Base-by-base conservation (phyloP, 2,797 vertebrate genomes). In the Merluccius polli region DNA sequence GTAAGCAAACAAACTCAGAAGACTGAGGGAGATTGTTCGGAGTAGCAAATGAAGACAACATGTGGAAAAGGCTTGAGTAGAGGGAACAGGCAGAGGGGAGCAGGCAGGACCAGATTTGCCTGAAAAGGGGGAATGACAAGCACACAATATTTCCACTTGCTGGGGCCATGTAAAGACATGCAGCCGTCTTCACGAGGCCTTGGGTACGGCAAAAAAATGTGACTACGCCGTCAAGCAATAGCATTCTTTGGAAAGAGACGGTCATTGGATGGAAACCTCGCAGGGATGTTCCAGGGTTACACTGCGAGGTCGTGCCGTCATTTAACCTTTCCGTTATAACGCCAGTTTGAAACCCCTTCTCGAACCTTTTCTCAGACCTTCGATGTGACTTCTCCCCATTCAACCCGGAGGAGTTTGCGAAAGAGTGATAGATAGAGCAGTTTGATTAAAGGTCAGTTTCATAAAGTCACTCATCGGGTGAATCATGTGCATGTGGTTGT, bases 401-500 rank as follows among this genome's bases (percentile, higher is more conserved):
- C 52, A 59, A n/a, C 59, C 24, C n/a, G 9, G 59, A 3, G 24
- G 59, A 27, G n/a, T 65, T 65, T 65, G 9, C 0, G 59, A 65
- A 65, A 65, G n/a, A 65, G 59, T 27, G 59, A 12, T 11, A 9
- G 8, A 4, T 65, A 27, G 74, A 81, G 80, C 81, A 59, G 69
- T 75, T 86, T 70, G 32, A 24, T 12, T 80, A 78, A 80, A 4
- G 82, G 83, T 85, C 79, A 70, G 75, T 84, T 88, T 88, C 82
- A 88, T 76, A 79, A 44, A 88, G 84, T 85, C 79, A 83, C 75
- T 88, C 83, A 27, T 27, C 59, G 24, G 82, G 83, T 92, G 89
- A 94, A 83, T 93, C 91, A 92, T 85, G 84, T n/a, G 52, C 7
- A 18, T 83, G 70, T 84, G 80, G 86, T 86, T 73, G 83, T 83